These are phyloP conservation scores for Eulemur mongoz DNA, from an alignment of 2,797 vertebrate genomes.

Conservation along the genomic window DNA sequence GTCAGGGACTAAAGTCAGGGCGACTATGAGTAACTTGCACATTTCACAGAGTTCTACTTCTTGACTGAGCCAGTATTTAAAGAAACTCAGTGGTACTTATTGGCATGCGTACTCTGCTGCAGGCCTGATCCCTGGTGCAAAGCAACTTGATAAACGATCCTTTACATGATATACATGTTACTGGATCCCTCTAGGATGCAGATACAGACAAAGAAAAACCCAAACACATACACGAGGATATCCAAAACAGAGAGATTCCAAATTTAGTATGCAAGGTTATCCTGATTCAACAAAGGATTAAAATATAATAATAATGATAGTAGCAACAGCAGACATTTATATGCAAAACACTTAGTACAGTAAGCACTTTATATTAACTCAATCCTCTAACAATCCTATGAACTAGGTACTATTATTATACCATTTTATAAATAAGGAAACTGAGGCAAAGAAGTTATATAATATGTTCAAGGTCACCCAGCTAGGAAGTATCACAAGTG, in stretches of 20 bases:
- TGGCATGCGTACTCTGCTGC: background rate
- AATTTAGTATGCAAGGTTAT: conserved; percentile 2
- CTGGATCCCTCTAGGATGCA: background rate
- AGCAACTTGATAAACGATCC: background rate
- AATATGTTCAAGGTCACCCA: background rate
- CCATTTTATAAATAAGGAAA: conserved; percentile 12
- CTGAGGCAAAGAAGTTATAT: background rate
- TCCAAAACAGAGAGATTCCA: background rate
- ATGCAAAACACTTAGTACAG: background rate
- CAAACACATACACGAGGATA: background rate
- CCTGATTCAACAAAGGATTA: background rate
- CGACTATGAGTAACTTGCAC: background rate
- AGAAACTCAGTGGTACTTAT: background rate
- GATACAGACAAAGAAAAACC: background rate
- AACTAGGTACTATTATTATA: background rate
- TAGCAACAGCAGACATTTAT: background rate
- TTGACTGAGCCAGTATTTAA: background rate
- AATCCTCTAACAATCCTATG: background rate
- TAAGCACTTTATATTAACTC: background rate
- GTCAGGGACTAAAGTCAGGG: background rate
- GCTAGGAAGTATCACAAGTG: conserved; percentile 2
- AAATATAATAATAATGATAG: background rate
- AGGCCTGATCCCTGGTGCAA: background rate
- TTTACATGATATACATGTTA: background rate
- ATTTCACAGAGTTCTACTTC: conserved; percentile 1